phyloP scores from a whole-genome alignment of 2,888 invertebrate genomes.

The Eugnorisma glareosa region DNA sequence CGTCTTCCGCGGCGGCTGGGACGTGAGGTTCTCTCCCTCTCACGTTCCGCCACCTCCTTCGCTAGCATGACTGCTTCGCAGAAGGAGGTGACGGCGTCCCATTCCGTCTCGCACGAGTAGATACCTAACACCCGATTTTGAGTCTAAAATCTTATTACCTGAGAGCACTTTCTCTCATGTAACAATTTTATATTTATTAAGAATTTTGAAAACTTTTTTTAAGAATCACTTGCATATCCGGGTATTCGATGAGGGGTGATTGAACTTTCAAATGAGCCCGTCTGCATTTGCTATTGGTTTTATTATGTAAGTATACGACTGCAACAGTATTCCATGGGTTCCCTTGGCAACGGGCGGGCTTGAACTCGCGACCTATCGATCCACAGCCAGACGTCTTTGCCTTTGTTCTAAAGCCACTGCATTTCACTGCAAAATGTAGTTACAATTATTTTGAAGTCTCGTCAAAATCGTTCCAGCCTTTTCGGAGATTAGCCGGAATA shows the following conservation, averaged over 20 bases:
- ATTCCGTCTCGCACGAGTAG: too few relatives aligned
- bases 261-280: neutral
- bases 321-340: slow-evolving; percentile 20
- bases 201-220: neutral
- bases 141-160: neutral
- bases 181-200: too few relatives aligned
- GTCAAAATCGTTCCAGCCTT: too few relatives aligned
- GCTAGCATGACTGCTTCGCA: too few relatives aligned
- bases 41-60: too few relatives aligned
- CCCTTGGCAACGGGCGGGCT: slow-evolving; percentile 29
- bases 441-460: too few relatives aligned
- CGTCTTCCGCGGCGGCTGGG: too few relatives aligned
- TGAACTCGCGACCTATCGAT: slow-evolving; percentile 52
- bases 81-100: too few relatives aligned
- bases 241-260: neutral
- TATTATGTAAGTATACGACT: slow-evolving; percentile 16
- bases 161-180: neutral
- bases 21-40: too few relatives aligned
- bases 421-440: too few relatives aligned
- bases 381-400: slow-evolving; percentile 8
- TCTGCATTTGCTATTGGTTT: slow-evolving; percentile 3
- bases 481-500: too few relatives aligned
- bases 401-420: slow-evolving; percentile 3
- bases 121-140: neutral
- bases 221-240: neutral